Base-by-base conservation (phyloP, 2,888 invertebrate species). In the Polydrusus tereticollis region DNA sequence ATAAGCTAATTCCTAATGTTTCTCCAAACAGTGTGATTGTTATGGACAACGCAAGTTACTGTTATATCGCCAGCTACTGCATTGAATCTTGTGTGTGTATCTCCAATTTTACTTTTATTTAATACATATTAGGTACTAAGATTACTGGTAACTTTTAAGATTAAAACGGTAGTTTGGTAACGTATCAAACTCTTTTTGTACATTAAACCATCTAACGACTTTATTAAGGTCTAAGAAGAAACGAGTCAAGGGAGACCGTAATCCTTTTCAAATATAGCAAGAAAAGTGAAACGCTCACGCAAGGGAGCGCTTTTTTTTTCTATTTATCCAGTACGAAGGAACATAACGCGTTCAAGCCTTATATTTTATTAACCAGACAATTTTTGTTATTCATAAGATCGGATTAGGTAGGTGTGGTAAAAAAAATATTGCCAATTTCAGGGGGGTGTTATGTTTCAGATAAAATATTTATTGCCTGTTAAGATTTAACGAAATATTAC, bases 261-360 rank as follows among this genome's bases (percentile, higher is more conserved):
- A 70, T 64, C 64, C 64, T 58, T 70, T 70, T 64, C 29, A 70
- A 70, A 70, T 70, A 64, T 70, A 70, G 57, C 12, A 16, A 16
- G 60, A 50, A 69, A 45, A 18, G 36, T 14, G 16, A 52, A 60
- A 21, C 26, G 62, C 52, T 71, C 70, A 71, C 70, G 70, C 65
- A 58, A 70, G 63, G 58, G 58, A 63, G 52, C 45, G 65, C 57
- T 70, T 64, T 57, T 64, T n/a, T n/a, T 36, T 55, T 63, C 62
- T 69, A 68, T 68, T 68, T 68, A 52, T 47, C 60, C 60, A 58
- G 38, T 38, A 68, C 55, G 62, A 69, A 69, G 43, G 8, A 62
- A 47, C 43, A 55, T 55, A 55, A 33, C 16, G 33, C 29, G 29
- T 55, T 55, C 52, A 29, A 18, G 52, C 18, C 29, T 29, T 55